Evolutionary conservation across 2,113 vertebrate species (phyloP), one percentile per base, ranked within the genome.

Genomic region (Dromaius novaehollandiae): DNA sequence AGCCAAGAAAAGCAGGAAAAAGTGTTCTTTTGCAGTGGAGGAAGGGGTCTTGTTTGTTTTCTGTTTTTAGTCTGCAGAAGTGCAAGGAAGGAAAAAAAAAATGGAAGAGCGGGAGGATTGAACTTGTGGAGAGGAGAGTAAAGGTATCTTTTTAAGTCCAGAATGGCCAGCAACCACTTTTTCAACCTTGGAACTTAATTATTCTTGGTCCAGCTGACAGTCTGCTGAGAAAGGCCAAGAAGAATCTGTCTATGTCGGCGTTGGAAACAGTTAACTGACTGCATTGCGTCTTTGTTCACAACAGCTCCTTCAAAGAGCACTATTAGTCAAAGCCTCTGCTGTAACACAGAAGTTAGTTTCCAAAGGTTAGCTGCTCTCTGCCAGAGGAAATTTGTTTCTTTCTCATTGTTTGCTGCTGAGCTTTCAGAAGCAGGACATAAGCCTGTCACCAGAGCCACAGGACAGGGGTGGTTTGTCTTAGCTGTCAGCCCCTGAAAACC

Each of bases 141-240:
- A 77, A 93, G 86, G 88, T 93, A 94, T 95, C 88, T 83, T 94
- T 95, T 97, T 96, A 90, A 21, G 7, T 71, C 34, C 66, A 83
- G 85, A 95, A 78, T 58, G 74, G 71, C 85, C 88, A 88, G 46
- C 60, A 94, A 83, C 71, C 82, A 70, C 85, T 96, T 44, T 83
- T 94, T 83, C 93, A 90, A 63, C 64, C 60, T 74, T 91, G 82
- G 50, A 93, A 90, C 64, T 96, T 90, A 79, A 78, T 94, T 94
- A 46, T 92, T 94, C 90, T 94, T 71, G 28, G n/a, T 94, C 86
- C 96, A 97, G 79, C 92, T 93, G 95, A 90, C 88, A 94, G 50
- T 19, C 34, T 73, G 50, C 65, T 93, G 85, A 79, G 88, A 94
- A 5, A 5, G 4, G 9, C 42, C 19, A 48, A 53, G 19, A 79